Conservation (phyloP, 2,113 vertebrate genomes). For the Capricornis sumatraensis region DNA sequence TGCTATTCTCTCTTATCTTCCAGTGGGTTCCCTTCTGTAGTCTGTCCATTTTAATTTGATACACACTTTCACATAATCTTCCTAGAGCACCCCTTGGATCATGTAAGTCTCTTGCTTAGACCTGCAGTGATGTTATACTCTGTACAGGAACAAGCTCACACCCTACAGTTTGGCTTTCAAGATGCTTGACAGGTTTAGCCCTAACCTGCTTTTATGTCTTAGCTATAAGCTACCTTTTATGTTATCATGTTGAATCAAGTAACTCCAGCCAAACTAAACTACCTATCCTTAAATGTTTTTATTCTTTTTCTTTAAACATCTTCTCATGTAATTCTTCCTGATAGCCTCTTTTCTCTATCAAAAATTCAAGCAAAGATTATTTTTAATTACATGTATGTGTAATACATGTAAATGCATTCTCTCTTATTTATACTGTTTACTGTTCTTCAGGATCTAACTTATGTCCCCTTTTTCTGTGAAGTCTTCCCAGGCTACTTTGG, state of each 20-base stretch:
- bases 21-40: neutral
- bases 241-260: neutral
- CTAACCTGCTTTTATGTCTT: neutral
- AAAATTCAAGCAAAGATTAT: neutral
- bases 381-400: neutral
- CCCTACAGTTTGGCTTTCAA: neutral
- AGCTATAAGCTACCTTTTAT: neutral
- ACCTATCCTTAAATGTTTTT: neutral
- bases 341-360: neutral
- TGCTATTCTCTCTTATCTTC: neutral
- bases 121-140: neutral
- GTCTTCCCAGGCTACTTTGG: neutral
- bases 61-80: neutral
- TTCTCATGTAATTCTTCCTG: constrained; percentile 14
- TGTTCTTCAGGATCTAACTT: neutral
- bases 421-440: neutral
- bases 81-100: neutral
- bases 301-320: neutral
- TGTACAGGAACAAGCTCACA: neutral
- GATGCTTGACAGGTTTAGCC: neutral
- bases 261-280: neutral
- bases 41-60: neutral
- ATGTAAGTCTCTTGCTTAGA: neutral
- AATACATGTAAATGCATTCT: neutral
- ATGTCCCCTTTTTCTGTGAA: neutral